A percentile compares a stretch with the other conserved stretches of the same genome.
Evolutionary conservation across 2,113 vertebrate genomes (phyloP).

Genomic region (Macroglossus sobrinus): DNA sequence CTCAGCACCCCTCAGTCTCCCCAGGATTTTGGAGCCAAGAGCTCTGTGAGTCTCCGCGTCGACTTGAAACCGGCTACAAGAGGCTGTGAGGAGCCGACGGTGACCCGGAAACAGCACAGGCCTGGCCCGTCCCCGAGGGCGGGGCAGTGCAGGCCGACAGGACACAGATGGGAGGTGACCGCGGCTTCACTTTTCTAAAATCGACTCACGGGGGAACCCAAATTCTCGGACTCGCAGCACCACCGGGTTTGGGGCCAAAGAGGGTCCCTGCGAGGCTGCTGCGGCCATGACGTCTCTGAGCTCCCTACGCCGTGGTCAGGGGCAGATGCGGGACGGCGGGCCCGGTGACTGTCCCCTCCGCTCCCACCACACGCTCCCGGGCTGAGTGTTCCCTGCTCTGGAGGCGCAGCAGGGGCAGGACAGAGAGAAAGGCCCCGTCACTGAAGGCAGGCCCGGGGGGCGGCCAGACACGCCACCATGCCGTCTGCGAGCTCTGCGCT

Average conservation of each 20-base stretch:
- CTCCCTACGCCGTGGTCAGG: background rate
- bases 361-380: background rate
- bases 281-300: background rate
- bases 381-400: background rate
- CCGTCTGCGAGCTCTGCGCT: background rate
- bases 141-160: no score
- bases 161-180: background rate
- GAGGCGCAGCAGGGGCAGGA: background rate
- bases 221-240: background rate
- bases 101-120: background rate
- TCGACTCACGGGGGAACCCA: background rate
- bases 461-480: background rate
- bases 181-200: background rate
- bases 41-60: background rate
- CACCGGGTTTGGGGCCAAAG: background rate
- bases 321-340: background rate
- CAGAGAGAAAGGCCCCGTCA: no score
- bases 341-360: background rate
- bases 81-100: background rate
- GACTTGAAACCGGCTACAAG: background rate
- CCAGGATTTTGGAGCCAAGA: background rate
- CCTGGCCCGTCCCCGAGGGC: accelerated
- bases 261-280: background rate
- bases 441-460: background rate
- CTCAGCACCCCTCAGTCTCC: background rate